A percentile compares a stretch with the other conserved stretches of the same genome.
These are phyloP conservation scores for Aleiodes sp. DNA, from an alignment of 1,140 invertebrate species.

Conservation along the genomic window DNA sequence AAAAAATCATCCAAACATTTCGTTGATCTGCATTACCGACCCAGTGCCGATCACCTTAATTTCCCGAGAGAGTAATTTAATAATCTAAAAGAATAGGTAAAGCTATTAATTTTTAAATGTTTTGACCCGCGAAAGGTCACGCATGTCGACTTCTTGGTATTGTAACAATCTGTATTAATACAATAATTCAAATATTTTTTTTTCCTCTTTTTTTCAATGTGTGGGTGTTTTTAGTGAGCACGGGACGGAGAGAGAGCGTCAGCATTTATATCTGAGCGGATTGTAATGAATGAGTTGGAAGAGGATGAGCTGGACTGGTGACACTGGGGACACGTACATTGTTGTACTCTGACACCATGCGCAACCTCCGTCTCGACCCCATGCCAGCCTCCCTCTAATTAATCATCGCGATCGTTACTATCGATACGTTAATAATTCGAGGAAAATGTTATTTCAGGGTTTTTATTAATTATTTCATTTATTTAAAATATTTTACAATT, in stretches of 20 bases:
- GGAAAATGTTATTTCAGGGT: neutral
- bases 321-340: slow-evolving; percentile 40
- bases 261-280: slow-evolving; percentile 12
- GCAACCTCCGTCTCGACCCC: slow-evolving; percentile 32
- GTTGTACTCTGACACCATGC: slow-evolving; percentile 41
- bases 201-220: no score
- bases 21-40: no score
- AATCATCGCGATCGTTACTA: slow-evolving; percentile 25
- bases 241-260: slow-evolving; percentile 8
- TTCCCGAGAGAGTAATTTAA: no score
- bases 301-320: slow-evolving; percentile 30
- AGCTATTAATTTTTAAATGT: slow-evolving; percentile 59
- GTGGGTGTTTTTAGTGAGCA: neutral
- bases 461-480: neutral
- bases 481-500: neutral
- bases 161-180: neutral
- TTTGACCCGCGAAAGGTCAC: slow-evolving; percentile 49
- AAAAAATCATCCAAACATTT: no score
- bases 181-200: neutral
- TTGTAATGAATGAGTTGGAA: slow-evolving; percentile 29
- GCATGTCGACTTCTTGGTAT: neutral
- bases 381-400: slow-evolving; percentile 32
- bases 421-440: slow-evolving; percentile 29
- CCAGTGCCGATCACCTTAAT: no score
- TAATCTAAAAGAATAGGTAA: no score